Percentiles rank a stretch among this genome's conserved stretches.
Conservation (phyloP, 2,113 vertebrate species). For the Siniperca chuatsi region DNA sequence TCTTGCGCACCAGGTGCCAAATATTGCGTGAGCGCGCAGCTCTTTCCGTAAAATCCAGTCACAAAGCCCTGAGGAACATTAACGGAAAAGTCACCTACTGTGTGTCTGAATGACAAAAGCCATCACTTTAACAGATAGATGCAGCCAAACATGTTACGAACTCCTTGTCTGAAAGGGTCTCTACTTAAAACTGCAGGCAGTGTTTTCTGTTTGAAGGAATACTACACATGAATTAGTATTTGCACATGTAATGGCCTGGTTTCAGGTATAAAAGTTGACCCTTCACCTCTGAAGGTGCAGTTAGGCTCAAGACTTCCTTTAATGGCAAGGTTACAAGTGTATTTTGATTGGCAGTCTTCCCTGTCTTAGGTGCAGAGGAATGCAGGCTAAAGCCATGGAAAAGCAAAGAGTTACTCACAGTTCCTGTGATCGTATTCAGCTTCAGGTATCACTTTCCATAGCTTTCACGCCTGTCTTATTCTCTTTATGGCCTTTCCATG, state of each 20-base stretch:
- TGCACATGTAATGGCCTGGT: neutral
- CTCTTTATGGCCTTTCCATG: constrained; percentile 45
- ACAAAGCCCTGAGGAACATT: too few relatives aligned
- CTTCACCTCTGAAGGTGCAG: constrained; percentile 12
- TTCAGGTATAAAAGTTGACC: constrained; percentile 29
- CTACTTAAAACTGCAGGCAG: neutral
- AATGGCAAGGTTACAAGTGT: constrained; percentile 34
- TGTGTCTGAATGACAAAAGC: too few relatives aligned
- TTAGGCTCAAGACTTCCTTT: constrained; percentile 35
- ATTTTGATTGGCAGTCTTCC: constrained; percentile 53
- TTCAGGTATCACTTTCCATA: constrained; percentile 50
- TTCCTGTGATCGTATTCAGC: constrained; percentile 52
- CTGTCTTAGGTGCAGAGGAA: constrained; percentile 29
- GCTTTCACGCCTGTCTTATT: constrained; percentile 44
- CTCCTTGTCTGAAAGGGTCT: too few relatives aligned
- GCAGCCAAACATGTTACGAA: too few relatives aligned
- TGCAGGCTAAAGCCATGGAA: constrained; percentile 44
- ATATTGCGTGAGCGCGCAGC: too few relatives aligned
- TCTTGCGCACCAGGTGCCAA: too few relatives aligned
- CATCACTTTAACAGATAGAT: too few relatives aligned
- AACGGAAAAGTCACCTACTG: too few relatives aligned
- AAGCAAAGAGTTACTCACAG: constrained; percentile 54
- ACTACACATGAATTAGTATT: neutral
- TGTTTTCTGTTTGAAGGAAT: neutral
- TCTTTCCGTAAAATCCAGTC: too few relatives aligned